Base-by-base conservation (phyloP, 2,888 invertebrate species). In the Cephus spinipes region DNA sequence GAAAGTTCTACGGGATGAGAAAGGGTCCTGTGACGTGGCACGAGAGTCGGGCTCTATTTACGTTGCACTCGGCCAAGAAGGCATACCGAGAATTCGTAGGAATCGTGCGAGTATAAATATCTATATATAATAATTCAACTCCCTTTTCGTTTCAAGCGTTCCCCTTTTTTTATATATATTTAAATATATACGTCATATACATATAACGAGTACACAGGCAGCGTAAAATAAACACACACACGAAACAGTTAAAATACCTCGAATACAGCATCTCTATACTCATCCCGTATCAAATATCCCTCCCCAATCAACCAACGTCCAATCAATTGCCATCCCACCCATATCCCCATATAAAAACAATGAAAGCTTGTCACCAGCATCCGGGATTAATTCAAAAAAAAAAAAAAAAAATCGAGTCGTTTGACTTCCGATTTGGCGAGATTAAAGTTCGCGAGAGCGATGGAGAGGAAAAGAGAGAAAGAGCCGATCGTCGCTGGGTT, bases 401-500 rank as follows among this genome's bases (percentile, higher is more conserved):
- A 23, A 55, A 23, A 55, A 40, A 40, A 15, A 12, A 40, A 40
- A 55, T 55, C 55, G 55, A 55, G 55, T 55, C 23, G 9, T 23
- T 23, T 55, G 55, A 9, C 55, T 55, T 55, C 9, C 55, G 55
- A 55, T 55, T 55, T 55, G 55, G 9, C 23, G 55, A 55, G 55
- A 55, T 15, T 55, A 55, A 55, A 55, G 55, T 55, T 23, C 55
- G 55, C 55, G 15, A 6, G 55, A 55, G 55, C 55, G 9, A 55
- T 1, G 15, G 6, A 23, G 55, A 9, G 4, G 6, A 23, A 55
- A 9, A 40, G 23, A 55, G 79, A 81, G 80, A 73, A 77, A 81
- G 79, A 78, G 78, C 80, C 84, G 82, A 84, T 83, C 80, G 84
- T 80, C 84, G 83, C 82, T 82, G 82, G 76, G 84, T 79, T 83